These are phyloP conservation scores for Listronotus oregonensis DNA, from an alignment of 1,140 invertebrate species.

Conservation along the genomic window DNA sequence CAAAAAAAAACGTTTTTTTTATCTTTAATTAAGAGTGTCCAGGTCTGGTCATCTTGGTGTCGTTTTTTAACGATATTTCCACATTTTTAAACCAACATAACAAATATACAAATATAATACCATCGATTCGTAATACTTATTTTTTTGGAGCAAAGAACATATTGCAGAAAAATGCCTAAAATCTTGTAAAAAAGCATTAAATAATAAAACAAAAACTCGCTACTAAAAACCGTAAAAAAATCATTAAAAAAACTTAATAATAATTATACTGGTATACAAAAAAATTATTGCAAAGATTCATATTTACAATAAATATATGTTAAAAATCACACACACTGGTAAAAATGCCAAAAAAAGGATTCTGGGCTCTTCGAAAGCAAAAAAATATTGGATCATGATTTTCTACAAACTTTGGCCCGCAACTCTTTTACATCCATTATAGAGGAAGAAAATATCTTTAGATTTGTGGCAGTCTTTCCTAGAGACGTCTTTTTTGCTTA, in stretches of 20 bases:
- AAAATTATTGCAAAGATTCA: slow-evolving; percentile 25
- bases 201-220: slow-evolving; percentile 11
- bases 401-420: no score
- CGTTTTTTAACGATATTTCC: no score
- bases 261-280: slow-evolving; percentile 30
- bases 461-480: no score
- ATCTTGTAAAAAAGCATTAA: slow-evolving; percentile 28
- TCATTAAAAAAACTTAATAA: slow-evolving; percentile 17
- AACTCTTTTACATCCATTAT: no score
- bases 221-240: slow-evolving; percentile 24
- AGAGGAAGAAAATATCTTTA: no score
- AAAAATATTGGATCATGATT: no score
- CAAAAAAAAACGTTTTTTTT: no score
- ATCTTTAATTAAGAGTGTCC: no score
- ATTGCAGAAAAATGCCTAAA: slow-evolving; percentile 15
- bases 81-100: no score
- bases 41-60: no score
- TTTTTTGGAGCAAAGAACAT: slow-evolving; percentile 11
- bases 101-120: no score
- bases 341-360: slow-evolving; percentile 23
- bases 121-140: background rate
- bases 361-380: background rate
- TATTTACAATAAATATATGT: slow-evolving; percentile 31
- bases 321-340: slow-evolving; percentile 27
- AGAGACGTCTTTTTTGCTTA: no score